Evolutionary conservation across 2,113 vertebrate species (phyloP).

Genomic region (Salvator merianae): DNA sequence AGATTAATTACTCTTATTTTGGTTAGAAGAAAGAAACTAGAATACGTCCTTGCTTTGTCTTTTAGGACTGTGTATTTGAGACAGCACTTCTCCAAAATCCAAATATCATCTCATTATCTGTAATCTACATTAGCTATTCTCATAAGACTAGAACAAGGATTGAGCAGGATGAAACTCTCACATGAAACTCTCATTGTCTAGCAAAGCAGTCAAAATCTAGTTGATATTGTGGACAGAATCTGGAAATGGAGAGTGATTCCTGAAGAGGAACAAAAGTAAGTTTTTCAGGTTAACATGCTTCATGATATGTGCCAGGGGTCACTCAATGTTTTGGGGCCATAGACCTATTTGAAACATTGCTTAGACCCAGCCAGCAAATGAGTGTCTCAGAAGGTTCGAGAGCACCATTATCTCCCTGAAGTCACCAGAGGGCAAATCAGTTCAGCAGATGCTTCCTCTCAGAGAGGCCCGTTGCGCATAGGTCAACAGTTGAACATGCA

Average conservation of each 20-base stretch:
- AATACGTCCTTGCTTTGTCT: conserved; percentile 50
- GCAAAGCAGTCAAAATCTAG: not conserved
- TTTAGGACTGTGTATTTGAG: conserved; percentile 42
- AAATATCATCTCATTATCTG: conserved; percentile 17
- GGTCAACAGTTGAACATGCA: too few species aligned
- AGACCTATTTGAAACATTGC: too few species aligned
- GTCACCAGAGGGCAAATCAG: too few species aligned
- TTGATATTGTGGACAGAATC: not conserved
- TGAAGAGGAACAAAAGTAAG: too few species aligned
- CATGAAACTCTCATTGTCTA: not conserved
- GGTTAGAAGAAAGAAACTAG: conserved; percentile 14
- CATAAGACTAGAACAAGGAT: not conserved
- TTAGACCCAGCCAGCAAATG: too few species aligned
- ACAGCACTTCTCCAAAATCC: not conserved
- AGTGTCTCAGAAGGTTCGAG: too few species aligned
- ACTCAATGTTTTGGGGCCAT: too few species aligned
- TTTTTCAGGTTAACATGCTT: too few species aligned
- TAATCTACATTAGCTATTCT: conserved; percentile 6
- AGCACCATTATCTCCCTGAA: too few species aligned
- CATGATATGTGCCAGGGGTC: too few species aligned
- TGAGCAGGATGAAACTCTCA: not conserved
- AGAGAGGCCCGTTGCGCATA: too few species aligned
- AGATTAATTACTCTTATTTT: conserved; percentile 55
- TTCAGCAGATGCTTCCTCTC: too few species aligned
- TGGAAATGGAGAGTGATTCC: not conserved